Evolutionary conservation across 2,888 invertebrate species (phyloP).

Genomic region (Drosophila falleni): DNA sequence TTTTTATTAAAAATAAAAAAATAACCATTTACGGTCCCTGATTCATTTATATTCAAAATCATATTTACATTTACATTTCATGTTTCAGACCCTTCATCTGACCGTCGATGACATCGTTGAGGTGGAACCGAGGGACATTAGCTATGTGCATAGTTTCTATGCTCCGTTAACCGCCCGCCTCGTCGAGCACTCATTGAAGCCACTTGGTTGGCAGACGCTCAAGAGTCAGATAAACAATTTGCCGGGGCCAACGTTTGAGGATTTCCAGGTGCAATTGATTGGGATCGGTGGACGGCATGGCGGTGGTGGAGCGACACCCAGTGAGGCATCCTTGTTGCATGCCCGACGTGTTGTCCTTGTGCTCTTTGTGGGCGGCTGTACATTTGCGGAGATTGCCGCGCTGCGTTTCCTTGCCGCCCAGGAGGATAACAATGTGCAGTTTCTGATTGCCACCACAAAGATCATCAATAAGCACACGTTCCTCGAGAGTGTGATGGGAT

Average conservation of each 20-base stretch:
- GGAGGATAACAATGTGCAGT: constrained; percentile 94
- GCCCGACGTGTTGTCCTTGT: constrained; percentile 90
- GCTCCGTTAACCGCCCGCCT: constrained; percentile 96
- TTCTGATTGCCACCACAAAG: constrained; percentile 95
- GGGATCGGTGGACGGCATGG: constrained; percentile 87
- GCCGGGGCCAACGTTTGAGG: constrained; percentile 90
- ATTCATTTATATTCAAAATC: too few relatives aligned
- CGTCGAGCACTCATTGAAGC: constrained; percentile 91
- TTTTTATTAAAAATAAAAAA: too few relatives aligned
- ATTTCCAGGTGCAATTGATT: constrained; percentile 87
- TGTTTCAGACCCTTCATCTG: constrained; percentile 89
- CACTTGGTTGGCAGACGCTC: constrained; percentile 91
- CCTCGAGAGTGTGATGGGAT: constrained; percentile 89
- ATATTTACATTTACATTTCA: too few relatives aligned
- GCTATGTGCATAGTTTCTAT: constrained; percentile 96
- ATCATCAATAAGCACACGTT: constrained; percentile 95
- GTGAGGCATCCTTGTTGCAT: constrained; percentile 86
- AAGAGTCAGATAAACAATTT: constrained; percentile 93
- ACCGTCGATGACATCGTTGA: constrained; percentile 96
- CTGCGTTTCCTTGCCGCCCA: constrained; percentile 90
- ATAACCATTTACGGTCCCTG: too few relatives aligned
- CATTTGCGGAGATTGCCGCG: constrained; percentile 96
- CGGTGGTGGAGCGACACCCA: constrained; percentile 87
- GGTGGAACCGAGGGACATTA: constrained; percentile 93
- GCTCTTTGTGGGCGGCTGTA: constrained; percentile 98